Evolutionary conservation across 2,113 vertebrate genomes (phyloP), one percentile per base, ranked within the genome.

Genomic region (Stegastes partitus): DNA sequence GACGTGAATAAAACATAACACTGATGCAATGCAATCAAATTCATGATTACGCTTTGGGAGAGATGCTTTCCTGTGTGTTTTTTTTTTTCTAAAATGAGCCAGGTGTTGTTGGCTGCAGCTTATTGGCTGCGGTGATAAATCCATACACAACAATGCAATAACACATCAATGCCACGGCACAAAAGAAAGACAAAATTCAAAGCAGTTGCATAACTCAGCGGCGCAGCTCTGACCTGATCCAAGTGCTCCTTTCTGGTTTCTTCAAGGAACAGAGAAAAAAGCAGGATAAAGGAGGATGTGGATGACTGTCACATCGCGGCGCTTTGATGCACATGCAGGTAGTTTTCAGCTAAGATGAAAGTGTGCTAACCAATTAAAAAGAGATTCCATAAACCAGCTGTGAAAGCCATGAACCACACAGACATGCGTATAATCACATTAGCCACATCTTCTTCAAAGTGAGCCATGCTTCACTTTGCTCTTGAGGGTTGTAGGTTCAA

Each of bases 341-440:
- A 86, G 15, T 93, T 94, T 89, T 95, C 92, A 45, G 90, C 89
- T 80, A 85, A 90, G 86, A 95, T 92, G 81, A 93, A 87, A 79
- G 93, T 93, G 81, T 89, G 90, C 91, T 89, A 94, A 82, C 90
- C 92, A 91, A 95, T 95, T 81, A 95, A 90, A 91, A 94, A 92
- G 78, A 92, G 82, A 87, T 95, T 94, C 83, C 92, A 91, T 74
- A 94, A 94, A 91, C 89, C 86, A 16, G 86, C 90, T 91, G 93
- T 74, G 85, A 90, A 92, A 90, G 91, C 94, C 81, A 77, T 92
- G 87, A 94, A 92, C 94, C 92, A 92, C 81, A 77, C 74, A 75
- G 68, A 79, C 62, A 49, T 53, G 57, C 19, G 37, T 55, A 34
- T 74, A 88, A 83, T 89, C 71, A 21, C 70, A 83, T 90, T 87